Base-by-base conservation (phyloP, 2,797 vertebrate genomes). In the Hipposideros larvatus region DNA sequence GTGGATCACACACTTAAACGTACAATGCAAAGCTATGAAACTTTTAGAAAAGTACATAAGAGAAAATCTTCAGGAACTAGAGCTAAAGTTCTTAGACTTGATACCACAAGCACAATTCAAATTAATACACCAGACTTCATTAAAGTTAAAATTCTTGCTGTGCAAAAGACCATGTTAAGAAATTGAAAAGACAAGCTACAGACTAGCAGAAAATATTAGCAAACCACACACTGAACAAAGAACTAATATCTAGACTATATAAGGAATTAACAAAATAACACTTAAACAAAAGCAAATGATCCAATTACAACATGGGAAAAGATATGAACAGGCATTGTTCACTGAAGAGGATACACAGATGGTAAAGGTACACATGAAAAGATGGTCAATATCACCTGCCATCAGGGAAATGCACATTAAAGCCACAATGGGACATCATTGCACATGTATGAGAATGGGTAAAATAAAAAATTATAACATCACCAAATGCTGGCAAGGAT, bases 231-330 rank as follows among this genome's bases (percentile, higher is more conserved):
- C 26, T 24, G 31, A 73, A 73, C 46, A 73, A 57, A 87, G 19
- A 9, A 53, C 18, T 86, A 16, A 26, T 46, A 73, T 46, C 70
- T 28, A 79, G 24, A 73, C 63, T 37, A n/a, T 28, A n/a, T 9
- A 66, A 41, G 21, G 28, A 87, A 87, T 51, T 51, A 75, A 74
- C 66, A 59, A 87, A 75, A 82, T 43, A 87, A 90, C 21, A 71
- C 53, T 74, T 22, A 61, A 80, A 61, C 31, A 68, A 80, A 59
- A 55, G 16, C 18, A 21, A 65, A 66, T 11, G 37, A 80, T 59
- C 43, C 55, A 87, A 57, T 86, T 66, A 73, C 19, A 41, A 79
- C 80, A 87, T 66, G 66, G 55, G 24, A 91, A 74, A 91, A 90
- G 22, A 87, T n/a, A 61, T 14, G 21, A 59, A 77, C 41, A 84